A percentile compares a stretch with the other conserved stretches of the same genome.
These are phyloP conservation scores for Criorhina ranunculi DNA, from an alignment of 2,888 invertebrate genomes.

Conservation along the genomic window DNA sequence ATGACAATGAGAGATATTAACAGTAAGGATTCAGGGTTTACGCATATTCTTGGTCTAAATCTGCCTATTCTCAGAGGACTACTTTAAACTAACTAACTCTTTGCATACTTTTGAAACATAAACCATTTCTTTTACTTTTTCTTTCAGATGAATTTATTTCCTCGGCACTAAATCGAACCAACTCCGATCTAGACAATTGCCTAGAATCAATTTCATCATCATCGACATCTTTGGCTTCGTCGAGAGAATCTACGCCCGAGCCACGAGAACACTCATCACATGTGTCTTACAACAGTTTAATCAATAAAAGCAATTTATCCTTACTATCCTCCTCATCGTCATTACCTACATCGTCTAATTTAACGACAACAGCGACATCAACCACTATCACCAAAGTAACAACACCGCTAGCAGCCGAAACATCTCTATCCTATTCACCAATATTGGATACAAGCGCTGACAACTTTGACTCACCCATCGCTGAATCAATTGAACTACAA, in stretches of 20 bases:
- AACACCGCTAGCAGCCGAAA: slow-evolving; percentile 32
- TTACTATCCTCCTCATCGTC: slow-evolving; percentile 21
- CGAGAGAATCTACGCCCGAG: slow-evolving; percentile 79
- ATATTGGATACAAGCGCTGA: slow-evolving; percentile 72
- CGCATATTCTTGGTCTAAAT: too few species aligned
- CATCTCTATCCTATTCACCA: slow-evolving; percentile 64
- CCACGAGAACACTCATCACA: slow-evolving; percentile 66
- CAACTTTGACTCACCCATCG: slow-evolving; percentile 71
- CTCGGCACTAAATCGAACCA: slow-evolving; percentile 72
- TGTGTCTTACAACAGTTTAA: slow-evolving; percentile 27
- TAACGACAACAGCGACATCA: slow-evolving; percentile 20
- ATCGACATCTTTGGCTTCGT: slow-evolving; percentile 80
- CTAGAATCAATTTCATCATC: slow-evolving; percentile 79
- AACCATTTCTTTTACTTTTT: background rate
- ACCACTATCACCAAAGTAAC: slow-evolving; percentile 35
- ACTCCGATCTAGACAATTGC: slow-evolving; percentile 79
- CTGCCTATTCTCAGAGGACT: too few species aligned
- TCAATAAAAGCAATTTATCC: slow-evolving; percentile 35
- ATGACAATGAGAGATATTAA: too few species aligned
- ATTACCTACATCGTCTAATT: slow-evolving; percentile 28
- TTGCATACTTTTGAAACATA: too few species aligned
- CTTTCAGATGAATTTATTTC: slow-evolving; percentile 66
- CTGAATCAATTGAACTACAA: slow-evolving; percentile 63
- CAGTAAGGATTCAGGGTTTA: too few species aligned
- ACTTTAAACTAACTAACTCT: too few species aligned